phyloP scores from a whole-genome alignment of 2,888 invertebrate species.

The Tribolium freemani region DNA sequence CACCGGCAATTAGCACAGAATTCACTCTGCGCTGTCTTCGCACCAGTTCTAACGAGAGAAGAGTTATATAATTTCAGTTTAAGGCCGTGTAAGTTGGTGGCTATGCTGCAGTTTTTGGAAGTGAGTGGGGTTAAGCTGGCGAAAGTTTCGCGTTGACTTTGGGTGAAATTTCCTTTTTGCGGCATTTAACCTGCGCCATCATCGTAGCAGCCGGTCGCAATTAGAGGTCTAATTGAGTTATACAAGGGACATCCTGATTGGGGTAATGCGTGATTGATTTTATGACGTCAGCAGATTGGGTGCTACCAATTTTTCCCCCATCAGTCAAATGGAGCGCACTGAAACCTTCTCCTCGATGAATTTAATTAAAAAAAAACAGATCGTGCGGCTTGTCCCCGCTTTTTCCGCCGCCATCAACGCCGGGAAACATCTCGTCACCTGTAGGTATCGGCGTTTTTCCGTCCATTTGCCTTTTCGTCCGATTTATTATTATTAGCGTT shows the following conservation, averaged over 20 bases:
- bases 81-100: no score
- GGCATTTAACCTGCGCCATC: conserved; percentile 8
- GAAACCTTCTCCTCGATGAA: conserved; percentile 3
- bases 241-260: conserved; percentile 56
- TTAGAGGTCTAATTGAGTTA: conserved; percentile 60
- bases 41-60: no score
- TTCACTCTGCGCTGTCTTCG: neutral
- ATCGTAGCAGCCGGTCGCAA: conserved; percentile 53
- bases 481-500: neutral
- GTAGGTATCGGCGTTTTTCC: neutral
- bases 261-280: conserved; percentile 62
- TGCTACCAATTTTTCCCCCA: conserved; percentile 18
- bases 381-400: neutral
- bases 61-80: no score
- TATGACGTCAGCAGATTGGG: conserved; percentile 56
- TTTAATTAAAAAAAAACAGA: conserved; percentile 10
- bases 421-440: neutral
- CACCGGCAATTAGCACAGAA: neutral
- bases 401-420: neutral
- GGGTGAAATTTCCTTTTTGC: neutral
- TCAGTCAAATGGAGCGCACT: conserved; percentile 24
- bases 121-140: no score
- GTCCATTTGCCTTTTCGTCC: neutral
- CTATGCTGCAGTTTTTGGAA: no score
- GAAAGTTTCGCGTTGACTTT: neutral